phyloP scores from a whole-genome alignment of 1,140 invertebrate genomes.

The Drosophila suzukii region DNA sequence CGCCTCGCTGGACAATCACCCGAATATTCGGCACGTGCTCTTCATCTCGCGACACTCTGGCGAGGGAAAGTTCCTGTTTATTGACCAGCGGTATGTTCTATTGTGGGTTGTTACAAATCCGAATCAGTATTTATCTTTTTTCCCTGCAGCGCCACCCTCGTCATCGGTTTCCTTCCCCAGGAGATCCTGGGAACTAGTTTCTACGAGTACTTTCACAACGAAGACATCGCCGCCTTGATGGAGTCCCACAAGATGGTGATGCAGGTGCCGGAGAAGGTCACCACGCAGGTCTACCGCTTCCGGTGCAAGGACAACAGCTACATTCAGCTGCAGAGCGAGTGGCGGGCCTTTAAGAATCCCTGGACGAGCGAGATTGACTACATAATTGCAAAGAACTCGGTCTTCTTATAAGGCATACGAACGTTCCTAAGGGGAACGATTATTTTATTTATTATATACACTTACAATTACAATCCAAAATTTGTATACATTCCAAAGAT shows the following conservation, averaged over 20 bases:
- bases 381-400: constrained; percentile 93
- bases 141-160: constrained; percentile 90
- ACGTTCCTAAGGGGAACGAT: neutral
- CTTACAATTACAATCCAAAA: neutral
- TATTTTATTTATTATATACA: neutral
- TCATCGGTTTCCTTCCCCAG: constrained; percentile 96
- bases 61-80: constrained; percentile 98
- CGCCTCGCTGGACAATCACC: constrained; percentile 78
- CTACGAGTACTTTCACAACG: constrained; percentile 96
- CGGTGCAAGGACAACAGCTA: constrained; percentile 91
- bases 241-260: constrained; percentile 93
- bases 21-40: constrained; percentile 86
- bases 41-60: constrained; percentile 95
- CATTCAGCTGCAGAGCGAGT: constrained; percentile 91
- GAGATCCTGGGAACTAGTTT: constrained; percentile 96
- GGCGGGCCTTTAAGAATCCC: constrained; percentile 95
- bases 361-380: constrained; percentile 97
- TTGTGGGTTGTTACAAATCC: neutral
- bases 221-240: constrained; percentile 92
- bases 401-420: constrained; percentile 86
- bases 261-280: constrained; percentile 87
- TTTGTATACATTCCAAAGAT: constrained; percentile 21
- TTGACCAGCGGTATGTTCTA: constrained; percentile 91
- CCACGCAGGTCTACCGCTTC: constrained; percentile 91
- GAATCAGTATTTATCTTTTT: neutral